phyloP scores from a whole-genome alignment of 2,888 invertebrate genomes.

The Lycia hirtaria region DNA sequence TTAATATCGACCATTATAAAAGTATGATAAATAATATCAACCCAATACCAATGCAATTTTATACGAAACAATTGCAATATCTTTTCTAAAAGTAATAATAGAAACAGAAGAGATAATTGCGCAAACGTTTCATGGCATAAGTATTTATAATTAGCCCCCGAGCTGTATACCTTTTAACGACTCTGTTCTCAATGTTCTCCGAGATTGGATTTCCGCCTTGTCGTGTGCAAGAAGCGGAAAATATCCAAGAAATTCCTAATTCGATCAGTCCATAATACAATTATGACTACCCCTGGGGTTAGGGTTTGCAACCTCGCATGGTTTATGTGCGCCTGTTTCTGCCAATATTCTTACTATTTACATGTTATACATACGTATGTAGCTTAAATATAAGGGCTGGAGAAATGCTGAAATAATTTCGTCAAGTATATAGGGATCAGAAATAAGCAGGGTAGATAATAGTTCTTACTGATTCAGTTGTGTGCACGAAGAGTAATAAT shows the following conservation, averaged over 20 bases:
- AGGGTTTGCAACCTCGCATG: slow-evolving; percentile 47
- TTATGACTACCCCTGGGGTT: slow-evolving; percentile 62
- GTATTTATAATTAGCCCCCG: background rate
- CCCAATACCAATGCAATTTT: too few species aligned
- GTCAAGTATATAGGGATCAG: background rate
- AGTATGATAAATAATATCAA: too few species aligned
- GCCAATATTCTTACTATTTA: slow-evolving; percentile 17
- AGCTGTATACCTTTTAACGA: background rate
- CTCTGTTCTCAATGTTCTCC: slow-evolving; percentile 28
- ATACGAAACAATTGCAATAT: too few species aligned
- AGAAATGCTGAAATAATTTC: too few species aligned
- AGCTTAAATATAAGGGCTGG: background rate
- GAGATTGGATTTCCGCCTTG: slow-evolving; percentile 56
- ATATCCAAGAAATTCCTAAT: slow-evolving; percentile 73
- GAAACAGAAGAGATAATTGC: background rate
- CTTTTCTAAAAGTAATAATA: too few species aligned
- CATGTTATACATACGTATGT: background rate
- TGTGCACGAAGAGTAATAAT: too few species aligned
- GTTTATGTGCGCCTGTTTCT: slow-evolving; percentile 27
- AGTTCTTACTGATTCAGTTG: too few species aligned
- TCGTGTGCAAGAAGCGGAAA: slow-evolving; percentile 62
- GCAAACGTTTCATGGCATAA: background rate
- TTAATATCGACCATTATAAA: too few species aligned
- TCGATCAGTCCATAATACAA: slow-evolving; percentile 75
- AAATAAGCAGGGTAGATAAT: background rate